Conservation (phyloP, 1,140 invertebrate species). For the Lepidurus apus region DNA sequence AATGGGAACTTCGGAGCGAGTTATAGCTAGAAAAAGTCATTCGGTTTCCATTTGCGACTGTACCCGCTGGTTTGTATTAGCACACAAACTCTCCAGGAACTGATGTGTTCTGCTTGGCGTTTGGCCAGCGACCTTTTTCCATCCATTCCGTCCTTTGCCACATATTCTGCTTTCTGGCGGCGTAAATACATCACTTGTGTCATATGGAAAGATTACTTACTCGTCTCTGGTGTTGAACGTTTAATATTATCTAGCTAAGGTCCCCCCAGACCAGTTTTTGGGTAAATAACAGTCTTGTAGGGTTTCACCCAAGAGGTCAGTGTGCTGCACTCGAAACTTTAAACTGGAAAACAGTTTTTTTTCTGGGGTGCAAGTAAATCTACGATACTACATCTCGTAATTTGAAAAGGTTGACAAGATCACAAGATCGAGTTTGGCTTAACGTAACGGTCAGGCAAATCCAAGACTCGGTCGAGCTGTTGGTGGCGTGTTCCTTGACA, state of each 20-base stretch:
- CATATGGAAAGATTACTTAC: no score
- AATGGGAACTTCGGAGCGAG: no score
- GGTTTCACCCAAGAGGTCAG: not conserved
- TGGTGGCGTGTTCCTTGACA: conserved; percentile 9
- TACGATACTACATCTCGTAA: no score
- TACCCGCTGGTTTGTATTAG: no score
- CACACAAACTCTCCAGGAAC: not conserved
- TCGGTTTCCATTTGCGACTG: no score
- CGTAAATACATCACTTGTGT: not conserved
- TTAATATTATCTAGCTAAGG: no score
- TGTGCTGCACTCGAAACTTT: not conserved
- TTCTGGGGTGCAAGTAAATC: no score
- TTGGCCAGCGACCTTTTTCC: not conserved
- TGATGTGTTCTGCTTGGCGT: not conserved
- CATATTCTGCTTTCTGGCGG: not conserved
- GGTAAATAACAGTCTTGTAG: not conserved
- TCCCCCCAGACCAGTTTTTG: no score
- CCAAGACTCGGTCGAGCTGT: not conserved
- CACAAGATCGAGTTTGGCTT: no score
- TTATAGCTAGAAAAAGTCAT: no score
- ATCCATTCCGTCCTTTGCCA: not conserved
- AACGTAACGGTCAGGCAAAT: not conserved
- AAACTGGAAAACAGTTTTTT: not conserved
- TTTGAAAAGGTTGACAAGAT: no score
- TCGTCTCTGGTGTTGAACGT: no score